These are phyloP conservation scores for Fregata magnificens DNA, from an alignment of 2,113 vertebrate genomes.

Conservation along the genomic window DNA sequence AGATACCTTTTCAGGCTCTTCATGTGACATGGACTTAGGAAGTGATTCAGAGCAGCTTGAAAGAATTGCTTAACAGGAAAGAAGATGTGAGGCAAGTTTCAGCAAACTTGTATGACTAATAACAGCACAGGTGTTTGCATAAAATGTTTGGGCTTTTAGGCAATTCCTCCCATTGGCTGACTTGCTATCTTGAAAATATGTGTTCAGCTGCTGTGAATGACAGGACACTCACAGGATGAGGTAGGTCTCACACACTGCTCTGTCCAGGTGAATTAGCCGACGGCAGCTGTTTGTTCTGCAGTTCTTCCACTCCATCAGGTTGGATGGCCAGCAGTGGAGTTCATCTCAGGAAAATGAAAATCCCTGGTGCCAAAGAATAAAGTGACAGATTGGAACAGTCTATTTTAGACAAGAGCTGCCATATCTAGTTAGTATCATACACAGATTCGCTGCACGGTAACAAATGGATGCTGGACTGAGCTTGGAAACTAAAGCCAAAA, in stretches of 20 bases:
- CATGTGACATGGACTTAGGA: background rate
- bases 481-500: slow-evolving; percentile 12
- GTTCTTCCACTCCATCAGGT: background rate
- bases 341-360: slow-evolving; percentile 47
- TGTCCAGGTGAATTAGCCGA: background rate
- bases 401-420: slow-evolving; percentile 56
- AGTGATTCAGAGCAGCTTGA: background rate
- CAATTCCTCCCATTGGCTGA: background rate
- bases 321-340: background rate
- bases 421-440: slow-evolving; percentile 25
- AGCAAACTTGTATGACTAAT: background rate
- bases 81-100: background rate
- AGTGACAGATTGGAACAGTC: slow-evolving; percentile 40
- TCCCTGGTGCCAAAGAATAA: slow-evolving; percentile 2
- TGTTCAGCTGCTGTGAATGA: background rate
- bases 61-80: background rate
- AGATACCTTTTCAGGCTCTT: background rate
- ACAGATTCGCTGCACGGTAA: background rate
- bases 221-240: background rate
- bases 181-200: background rate
- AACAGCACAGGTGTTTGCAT: background rate
- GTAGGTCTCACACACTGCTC: background rate
- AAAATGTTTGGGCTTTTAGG: background rate
- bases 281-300: background rate
- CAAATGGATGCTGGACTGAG: slow-evolving; percentile 18